phyloP scores from a whole-genome alignment of 2,888 invertebrate genomes.

The Polydesmus complanatus region DNA sequence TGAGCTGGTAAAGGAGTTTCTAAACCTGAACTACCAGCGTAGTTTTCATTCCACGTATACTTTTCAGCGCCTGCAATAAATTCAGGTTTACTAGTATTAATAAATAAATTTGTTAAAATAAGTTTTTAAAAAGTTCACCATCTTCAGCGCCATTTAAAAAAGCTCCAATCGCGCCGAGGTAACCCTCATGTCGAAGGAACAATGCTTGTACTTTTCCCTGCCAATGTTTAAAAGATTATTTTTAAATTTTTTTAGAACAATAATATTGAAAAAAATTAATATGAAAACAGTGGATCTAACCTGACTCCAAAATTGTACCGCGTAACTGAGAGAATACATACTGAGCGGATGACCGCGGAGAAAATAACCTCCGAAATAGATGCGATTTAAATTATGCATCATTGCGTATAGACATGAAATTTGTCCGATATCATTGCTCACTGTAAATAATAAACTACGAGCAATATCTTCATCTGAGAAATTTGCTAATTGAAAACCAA shows the following conservation, averaged over 20 bases:
- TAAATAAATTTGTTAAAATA: conserved; percentile 1
- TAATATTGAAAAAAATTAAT: too few relatives aligned
- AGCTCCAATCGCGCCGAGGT: conserved; percentile 53
- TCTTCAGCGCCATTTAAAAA: conserved; percentile 50
- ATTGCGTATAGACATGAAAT: conserved; percentile 52
- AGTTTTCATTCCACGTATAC: conserved; percentile 53
- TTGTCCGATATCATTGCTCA: conserved; percentile 57
- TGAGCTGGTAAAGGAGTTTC: conserved; percentile 37
- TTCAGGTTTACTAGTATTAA: too few relatives aligned
- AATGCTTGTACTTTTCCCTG: conserved; percentile 46
- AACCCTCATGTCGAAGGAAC: conserved; percentile 55
- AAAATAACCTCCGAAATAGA: conserved; percentile 56
- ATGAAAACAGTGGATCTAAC: too few relatives aligned
- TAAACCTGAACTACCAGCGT: conserved; percentile 49
- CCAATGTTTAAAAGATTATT: too few relatives aligned
- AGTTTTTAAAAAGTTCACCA: conserved; percentile 26
- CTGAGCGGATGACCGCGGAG: conserved; percentile 51
- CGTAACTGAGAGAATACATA: conserved; percentile 52
- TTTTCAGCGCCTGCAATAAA: conserved; percentile 36
- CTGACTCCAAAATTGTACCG: conserved; percentile 54
- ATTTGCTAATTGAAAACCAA: conserved; percentile 16
- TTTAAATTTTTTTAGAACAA: too few relatives aligned
- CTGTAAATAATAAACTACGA: conserved; percentile 47
- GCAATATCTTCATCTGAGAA: conserved; percentile 46
- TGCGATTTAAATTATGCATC: conserved; percentile 44